Percentiles rank a stretch among this genome's conserved stretches.
These are phyloP conservation scores for Chrysolina haemoptera DNA, from an alignment of 2,888 invertebrate species.

Conservation along the genomic window DNA sequence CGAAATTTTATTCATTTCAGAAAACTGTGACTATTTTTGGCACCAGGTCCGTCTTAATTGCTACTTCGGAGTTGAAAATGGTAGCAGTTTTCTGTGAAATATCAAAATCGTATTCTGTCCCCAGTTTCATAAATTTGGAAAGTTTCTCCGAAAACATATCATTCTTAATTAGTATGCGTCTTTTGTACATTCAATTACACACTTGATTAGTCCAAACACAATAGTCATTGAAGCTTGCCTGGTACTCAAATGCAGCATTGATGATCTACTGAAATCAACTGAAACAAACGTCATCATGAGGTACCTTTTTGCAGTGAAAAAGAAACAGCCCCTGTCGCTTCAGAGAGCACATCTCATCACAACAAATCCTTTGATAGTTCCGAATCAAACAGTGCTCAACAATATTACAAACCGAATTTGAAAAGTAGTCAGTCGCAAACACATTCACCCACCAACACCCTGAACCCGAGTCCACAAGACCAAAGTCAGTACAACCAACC, in stretches of 20 bases:
- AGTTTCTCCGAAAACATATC: too few species aligned
- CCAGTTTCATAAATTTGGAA: too few species aligned
- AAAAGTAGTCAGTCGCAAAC: slow-evolving; percentile 48
- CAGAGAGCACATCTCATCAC: slow-evolving; percentile 36
- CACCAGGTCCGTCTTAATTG: too few species aligned
- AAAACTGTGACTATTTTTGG: neutral
- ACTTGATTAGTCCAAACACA: too few species aligned
- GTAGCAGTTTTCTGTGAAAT: too few species aligned
- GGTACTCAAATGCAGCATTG: too few species aligned
- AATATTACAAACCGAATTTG: slow-evolving; percentile 33
- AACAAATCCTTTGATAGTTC: slow-evolving; percentile 38
- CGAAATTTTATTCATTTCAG: neutral
- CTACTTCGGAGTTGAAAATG: too few species aligned
- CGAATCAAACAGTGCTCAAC: slow-evolving; percentile 31
- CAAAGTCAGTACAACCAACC: slow-evolving; percentile 75
- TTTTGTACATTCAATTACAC: too few species aligned
- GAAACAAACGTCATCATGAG: neutral
- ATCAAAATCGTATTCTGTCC: too few species aligned
- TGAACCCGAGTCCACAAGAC: slow-evolving; percentile 57
- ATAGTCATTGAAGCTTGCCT: too few species aligned
- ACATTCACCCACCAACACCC: slow-evolving; percentile 62
- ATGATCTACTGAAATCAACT: neutral
- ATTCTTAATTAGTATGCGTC: too few species aligned
- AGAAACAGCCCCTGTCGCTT: slow-evolving; percentile 11
- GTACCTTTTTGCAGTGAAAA: slow-evolving; percentile 39